Conservation (phyloP, 2,888 invertebrate genomes). For the Corbicula japonica region DNA sequence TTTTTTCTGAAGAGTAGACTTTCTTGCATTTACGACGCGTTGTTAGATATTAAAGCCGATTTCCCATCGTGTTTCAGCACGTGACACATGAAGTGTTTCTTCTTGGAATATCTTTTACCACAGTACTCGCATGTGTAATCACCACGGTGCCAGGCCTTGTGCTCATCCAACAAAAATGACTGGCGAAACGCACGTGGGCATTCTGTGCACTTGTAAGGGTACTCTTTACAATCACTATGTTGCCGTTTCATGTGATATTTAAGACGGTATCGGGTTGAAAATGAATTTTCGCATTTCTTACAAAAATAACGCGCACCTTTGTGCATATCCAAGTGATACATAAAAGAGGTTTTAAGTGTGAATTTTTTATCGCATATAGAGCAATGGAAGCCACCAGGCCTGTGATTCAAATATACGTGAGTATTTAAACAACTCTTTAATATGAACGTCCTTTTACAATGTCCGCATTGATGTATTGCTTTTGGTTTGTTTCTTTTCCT, state of each 20-base stretch:
- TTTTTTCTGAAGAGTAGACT: background rate
- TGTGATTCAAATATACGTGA: background rate
- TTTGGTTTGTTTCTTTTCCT: too few relatives aligned
- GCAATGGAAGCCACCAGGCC: background rate
- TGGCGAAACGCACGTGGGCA: conserved; percentile 24
- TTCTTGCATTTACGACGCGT: conserved; percentile 1
- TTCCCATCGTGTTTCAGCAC: conserved; percentile 8
- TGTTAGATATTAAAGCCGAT: background rate
- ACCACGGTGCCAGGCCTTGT: conserved; percentile 18
- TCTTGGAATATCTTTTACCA: conserved; percentile 15
- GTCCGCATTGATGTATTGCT: too few relatives aligned
- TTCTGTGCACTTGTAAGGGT: conserved; percentile 28
- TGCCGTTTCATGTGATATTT: conserved; percentile 10
- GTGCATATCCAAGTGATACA: conserved; percentile 1
- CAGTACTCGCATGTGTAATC: conserved; percentile 36
- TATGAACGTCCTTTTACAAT: background rate
- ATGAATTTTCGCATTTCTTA: background rate
- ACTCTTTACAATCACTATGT: background rate
- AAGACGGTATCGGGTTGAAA: background rate
- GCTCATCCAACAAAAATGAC: conserved; percentile 20
- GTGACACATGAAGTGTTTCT: conserved; percentile 28
- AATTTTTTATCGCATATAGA: background rate
- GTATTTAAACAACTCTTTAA: background rate
- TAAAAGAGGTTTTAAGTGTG: background rate
- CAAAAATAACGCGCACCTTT: conserved; percentile 7